phyloP scores from a whole-genome alignment of 2,888 invertebrate genomes.

The Ennomos fuscantarius region DNA sequence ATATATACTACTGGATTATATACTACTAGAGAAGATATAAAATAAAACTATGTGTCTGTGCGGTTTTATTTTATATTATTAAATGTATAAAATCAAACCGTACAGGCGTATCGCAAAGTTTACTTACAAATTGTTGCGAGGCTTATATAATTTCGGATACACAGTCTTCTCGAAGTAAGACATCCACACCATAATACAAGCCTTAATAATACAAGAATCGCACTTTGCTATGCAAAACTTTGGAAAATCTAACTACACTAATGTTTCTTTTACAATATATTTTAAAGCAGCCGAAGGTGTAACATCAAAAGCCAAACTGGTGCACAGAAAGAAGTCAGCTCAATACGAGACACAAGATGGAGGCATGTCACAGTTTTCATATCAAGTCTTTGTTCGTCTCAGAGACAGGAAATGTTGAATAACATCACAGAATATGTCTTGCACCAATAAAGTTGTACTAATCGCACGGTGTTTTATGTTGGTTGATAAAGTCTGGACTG shows the following conservation, averaged over 20 bases:
- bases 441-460: constrained; percentile 41
- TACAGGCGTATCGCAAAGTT: no score
- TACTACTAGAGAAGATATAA: no score
- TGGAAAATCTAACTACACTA: no score
- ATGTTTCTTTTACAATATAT: constrained; percentile 24
- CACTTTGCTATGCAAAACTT: no score
- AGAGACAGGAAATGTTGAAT: constrained; percentile 14
- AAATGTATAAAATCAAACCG: no score
- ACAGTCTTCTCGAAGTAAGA: neutral
- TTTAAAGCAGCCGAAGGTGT: constrained; percentile 66
- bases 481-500: neutral
- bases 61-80: neutral
- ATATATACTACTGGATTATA: neutral
- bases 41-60: no score
- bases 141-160: no score
- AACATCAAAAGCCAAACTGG: constrained; percentile 52
- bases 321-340: constrained; percentile 48
- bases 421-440: constrained; percentile 38
- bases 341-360: constrained; percentile 45
- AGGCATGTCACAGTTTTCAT: constrained; percentile 61
- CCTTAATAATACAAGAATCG: no score
- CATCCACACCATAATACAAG: no score
- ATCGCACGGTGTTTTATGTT: constrained; percentile 32
- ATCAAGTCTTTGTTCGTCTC: constrained; percentile 25
- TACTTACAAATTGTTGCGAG: no score